phyloP scores from a whole-genome alignment of 2,888 invertebrate genomes.

The Trachelus stipa region DNA sequence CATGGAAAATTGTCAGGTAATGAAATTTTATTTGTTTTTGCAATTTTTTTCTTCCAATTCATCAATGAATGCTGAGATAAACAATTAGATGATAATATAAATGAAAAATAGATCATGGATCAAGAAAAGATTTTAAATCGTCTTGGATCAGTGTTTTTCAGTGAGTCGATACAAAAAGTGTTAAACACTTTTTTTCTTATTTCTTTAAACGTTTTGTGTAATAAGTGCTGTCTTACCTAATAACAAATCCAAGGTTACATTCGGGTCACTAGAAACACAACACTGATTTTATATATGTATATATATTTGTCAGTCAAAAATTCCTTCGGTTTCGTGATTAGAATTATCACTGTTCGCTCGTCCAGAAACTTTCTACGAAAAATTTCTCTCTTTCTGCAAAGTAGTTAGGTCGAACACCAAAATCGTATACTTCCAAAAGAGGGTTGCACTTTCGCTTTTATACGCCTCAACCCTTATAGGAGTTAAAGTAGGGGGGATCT shows the following conservation, averaged over 20 bases:
- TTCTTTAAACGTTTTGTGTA: not conserved
- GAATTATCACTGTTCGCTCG: not conserved
- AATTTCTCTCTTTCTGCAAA: not conserved
- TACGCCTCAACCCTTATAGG: constrained; percentile 49
- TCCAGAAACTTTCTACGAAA: not conserved
- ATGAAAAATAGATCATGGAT: not conserved
- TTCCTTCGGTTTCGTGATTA: not conserved
- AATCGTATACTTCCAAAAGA: constrained; percentile 34
- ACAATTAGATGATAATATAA: not conserved
- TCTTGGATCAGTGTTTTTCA: not conserved
- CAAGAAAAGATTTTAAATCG: not conserved
- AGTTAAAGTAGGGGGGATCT: constrained; percentile 36
- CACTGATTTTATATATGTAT: constrained; percentile 24
- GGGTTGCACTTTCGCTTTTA: constrained; percentile 44
- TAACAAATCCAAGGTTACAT: constrained; percentile 43
- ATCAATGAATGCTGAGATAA: not conserved
- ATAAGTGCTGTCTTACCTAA: constrained; percentile 34
- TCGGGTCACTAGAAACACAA: constrained; percentile 42
- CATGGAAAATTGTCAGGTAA: not conserved
- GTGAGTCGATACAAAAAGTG: not conserved
- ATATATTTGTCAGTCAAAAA: not conserved
- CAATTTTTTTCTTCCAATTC: not conserved
- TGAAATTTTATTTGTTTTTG: not conserved
- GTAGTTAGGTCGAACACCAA: constrained; percentile 25
- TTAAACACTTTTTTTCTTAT: too few relatives aligned